Evolutionary conservation across 1,140 invertebrate genomes (phyloP).

Genomic region (Penaeus indicus): DNA sequence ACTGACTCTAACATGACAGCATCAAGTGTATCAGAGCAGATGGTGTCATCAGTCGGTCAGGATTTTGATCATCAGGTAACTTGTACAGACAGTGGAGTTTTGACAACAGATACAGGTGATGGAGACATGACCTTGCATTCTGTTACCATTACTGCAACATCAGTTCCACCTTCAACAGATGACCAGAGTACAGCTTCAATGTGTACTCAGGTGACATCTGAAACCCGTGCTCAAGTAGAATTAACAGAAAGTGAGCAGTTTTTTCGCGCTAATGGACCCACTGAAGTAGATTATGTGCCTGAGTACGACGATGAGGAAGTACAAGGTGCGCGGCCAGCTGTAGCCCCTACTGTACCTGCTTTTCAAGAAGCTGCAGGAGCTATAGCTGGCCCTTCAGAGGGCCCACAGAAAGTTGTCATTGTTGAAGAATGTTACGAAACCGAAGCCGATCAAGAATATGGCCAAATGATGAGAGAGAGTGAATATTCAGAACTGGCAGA

Average conservation of each 20-base stretch:
- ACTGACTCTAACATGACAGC: slow-evolving; percentile 50
- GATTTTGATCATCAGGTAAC: slow-evolving; percentile 53
- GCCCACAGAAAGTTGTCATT: slow-evolving; percentile 62
- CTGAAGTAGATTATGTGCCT: slow-evolving; percentile 74
- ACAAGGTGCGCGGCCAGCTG: slow-evolving; percentile 64
- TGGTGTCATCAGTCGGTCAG: slow-evolving; percentile 64
- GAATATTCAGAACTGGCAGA: slow-evolving; percentile 71
- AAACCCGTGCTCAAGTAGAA: slow-evolving; percentile 68
- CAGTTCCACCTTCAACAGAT: slow-evolving; percentile 69
- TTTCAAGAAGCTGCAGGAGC: slow-evolving; percentile 48
- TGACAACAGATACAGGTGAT: slow-evolving; percentile 54
- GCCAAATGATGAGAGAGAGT: slow-evolving; percentile 73
- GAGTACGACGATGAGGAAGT: slow-evolving; percentile 72
- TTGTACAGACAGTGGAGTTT: slow-evolving; percentile 52
- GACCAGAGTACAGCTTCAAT: slow-evolving; percentile 72
- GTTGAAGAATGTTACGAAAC: slow-evolving; percentile 67
- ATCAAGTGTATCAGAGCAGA: slow-evolving; percentile 68
- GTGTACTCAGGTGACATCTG: slow-evolving; percentile 75
- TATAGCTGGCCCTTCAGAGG: slow-evolving; percentile 66
- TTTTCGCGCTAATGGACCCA: slow-evolving; percentile 73
- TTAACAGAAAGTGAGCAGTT: slow-evolving; percentile 68
- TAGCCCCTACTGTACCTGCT: slow-evolving; percentile 49
- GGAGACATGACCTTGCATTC: slow-evolving; percentile 70
- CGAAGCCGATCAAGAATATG: slow-evolving; percentile 67
- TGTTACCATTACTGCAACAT: slow-evolving; percentile 74